Evolutionary conservation across 2,888 invertebrate genomes (phyloP), one percentile per base, ranked within the genome.

Genomic region (Trypoxylon attenuatum): DNA sequence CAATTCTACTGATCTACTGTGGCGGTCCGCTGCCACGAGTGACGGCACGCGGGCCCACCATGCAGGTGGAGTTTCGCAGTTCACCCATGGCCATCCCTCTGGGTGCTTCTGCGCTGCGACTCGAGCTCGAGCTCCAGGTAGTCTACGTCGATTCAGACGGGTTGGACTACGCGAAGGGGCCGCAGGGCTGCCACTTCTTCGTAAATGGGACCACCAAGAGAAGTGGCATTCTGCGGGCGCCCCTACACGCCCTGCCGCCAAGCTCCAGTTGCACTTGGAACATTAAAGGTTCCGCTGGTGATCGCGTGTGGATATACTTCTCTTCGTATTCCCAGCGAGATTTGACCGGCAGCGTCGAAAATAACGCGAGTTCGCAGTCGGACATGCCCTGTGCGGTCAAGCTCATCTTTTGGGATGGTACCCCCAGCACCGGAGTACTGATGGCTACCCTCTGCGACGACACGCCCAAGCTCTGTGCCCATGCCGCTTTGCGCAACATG

Each of bases 91-190:
- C 94, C 67, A 93, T 95, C 51, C 95, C 96, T 1, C 88, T 94
- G 51, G 91, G 92, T 2, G 91, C 91, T 46, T 91, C 92, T 0
- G 92, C 94, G 0, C 89, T 96, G 56, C 89, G 94, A 2, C 94
- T 96, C 80, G 96, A 96, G 82, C 90, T 96, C 42, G 93, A 94
- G 78, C 94, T 96, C n/a, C 94, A 95, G 79, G 94, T 96, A 33
- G 91, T 96, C 33, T 96, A 96, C 83, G 94, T 94, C 0, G 95
- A 96, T 83, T 95, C 95, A 0, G 95, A 95, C 81, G 94, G 95
- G 0, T 90, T 94, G 49, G 96, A 96, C 84, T 96, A 94, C 83
- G 94, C 94, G 2, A 90, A 90, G 58, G 89, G 89, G 29, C 82
- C 88, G 1, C 84, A 85, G n/a, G 87, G 86, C 4, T 87, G 86